A percentile compares a stretch with the other conserved stretches of the same genome.
phyloP scores from a whole-genome alignment of 1,140 invertebrate species.

The Chironomus striatipennis region DNA sequence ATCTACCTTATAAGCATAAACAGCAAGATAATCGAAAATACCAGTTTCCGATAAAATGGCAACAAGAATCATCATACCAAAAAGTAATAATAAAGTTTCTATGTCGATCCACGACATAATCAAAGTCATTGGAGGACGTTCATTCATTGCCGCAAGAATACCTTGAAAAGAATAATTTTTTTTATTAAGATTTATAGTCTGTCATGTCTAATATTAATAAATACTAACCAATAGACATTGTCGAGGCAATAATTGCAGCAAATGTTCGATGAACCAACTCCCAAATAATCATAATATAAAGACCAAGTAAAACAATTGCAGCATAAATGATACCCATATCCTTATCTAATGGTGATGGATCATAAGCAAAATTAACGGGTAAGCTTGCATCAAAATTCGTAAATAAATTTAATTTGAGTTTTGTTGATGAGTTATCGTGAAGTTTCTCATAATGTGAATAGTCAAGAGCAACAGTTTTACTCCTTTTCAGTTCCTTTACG shows the following conservation, averaged over 20 bases:
- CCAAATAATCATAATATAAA: conserved; percentile 73
- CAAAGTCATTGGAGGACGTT: conserved; percentile 58
- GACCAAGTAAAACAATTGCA: conserved; percentile 51
- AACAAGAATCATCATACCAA: conserved; percentile 84
- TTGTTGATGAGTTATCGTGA: conserved; percentile 22
- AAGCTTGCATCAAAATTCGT: conserved; percentile 46
- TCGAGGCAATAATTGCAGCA: conserved; percentile 65
- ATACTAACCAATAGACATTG: conserved; percentile 55
- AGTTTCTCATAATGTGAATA: conserved; percentile 32
- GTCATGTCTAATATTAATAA: no score
- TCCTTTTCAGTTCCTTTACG: conserved; percentile 42
- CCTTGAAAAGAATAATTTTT: conserved; percentile 35
- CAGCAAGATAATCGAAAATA: conserved; percentile 72
- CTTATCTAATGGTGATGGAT: conserved; percentile 47
- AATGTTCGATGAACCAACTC: conserved; percentile 66
- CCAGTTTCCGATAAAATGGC: conserved; percentile 74
- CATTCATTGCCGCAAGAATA: conserved; percentile 56
- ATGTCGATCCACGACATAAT: conserved; percentile 75
- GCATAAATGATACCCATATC: conserved; percentile 58
- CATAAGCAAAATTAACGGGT: conserved; percentile 48
- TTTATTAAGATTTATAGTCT: no score
- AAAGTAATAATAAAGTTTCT: conserved; percentile 69
- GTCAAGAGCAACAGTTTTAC: conserved; percentile 41
- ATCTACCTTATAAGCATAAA: conserved; percentile 55
- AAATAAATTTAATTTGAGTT: conserved; percentile 40